Base-by-base conservation (phyloP, 2,113 vertebrate species). In the Gymnobelideus leadbeateri region DNA sequence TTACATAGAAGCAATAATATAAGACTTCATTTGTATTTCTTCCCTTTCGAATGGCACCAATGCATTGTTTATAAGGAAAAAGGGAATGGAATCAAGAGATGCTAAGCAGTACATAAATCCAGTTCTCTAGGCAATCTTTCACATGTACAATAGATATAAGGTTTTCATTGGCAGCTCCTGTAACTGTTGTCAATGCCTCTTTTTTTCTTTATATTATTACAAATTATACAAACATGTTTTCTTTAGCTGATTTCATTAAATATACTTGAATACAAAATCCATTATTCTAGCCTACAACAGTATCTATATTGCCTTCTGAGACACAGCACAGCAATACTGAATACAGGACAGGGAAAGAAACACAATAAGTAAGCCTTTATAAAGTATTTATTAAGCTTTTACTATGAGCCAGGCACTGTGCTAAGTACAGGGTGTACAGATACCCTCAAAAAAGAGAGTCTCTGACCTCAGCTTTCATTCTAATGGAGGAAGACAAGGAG, bases 251-350 rank as follows among this genome's bases (percentile, higher is more conserved):
- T 96, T 97, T 98, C 93, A 96, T 97, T 97, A 98, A 96, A 96
- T 96, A 97, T 97, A 97, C 95, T 97, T 52, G 96, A 98, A 97
- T 97, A 97, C 95, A 97, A 97, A 98, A 97, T 95, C 97, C 95
- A 97, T 98, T 93, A 95, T 68, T 96, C 51, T 61, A 96, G 96
- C 77, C 96, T 97, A 97, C 96, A 98, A 97, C 96, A 95, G 97
- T 54, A 97, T 95, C 96, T 97, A 97, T 96, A 51, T 96, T 91
- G 96, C 93, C 97, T 99, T 98, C 98, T 96, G 98, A 97, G 98
- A 97, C 97, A 98, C 97, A 95, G 98, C 97, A 98, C 97, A 97
- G 98, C 98, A 98, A 98, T 98, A 96, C 51, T 57, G 95, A 97
- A 95, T 23, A 96, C 96, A 98, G 96, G 96, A 96, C 92, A 26